These are phyloP conservation scores for Drosophila busckii DNA, from an alignment of 1,140 invertebrate species.

Conservation along the genomic window DNA sequence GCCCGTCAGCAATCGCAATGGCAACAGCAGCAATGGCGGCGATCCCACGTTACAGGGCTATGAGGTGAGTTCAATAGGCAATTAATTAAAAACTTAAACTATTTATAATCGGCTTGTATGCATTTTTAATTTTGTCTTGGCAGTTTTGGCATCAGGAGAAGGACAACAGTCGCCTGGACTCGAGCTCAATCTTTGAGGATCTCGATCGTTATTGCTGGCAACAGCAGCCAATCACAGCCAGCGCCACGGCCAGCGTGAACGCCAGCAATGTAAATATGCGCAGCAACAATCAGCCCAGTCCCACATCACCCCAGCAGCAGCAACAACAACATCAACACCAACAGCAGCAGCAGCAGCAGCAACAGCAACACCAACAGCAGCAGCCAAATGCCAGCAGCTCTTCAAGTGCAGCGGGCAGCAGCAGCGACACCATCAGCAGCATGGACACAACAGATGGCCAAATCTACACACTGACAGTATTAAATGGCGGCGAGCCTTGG, in stretches of 20 bases:
- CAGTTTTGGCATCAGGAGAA: constrained; percentile 87
- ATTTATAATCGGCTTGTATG: not conserved
- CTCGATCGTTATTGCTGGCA: constrained; percentile 90
- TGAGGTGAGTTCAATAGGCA: constrained; percentile 44
- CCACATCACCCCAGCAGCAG: constrained; percentile 54
- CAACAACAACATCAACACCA: constrained; percentile 32
- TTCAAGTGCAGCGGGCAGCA: constrained; percentile 56
- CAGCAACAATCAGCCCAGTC: constrained; percentile 45
- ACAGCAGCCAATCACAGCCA: constrained; percentile 81
- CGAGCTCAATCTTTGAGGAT: constrained; percentile 86
- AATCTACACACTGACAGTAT: constrained; percentile 84
- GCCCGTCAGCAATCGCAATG: constrained; percentile 60
- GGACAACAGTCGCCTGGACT: constrained; percentile 84
- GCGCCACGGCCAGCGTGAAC: constrained; percentile 65
- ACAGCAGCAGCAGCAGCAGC: constrained; percentile 62
- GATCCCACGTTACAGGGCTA: constrained; percentile 77
- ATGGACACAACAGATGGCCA: constrained; percentile 80
- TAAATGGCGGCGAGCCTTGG: constrained; percentile 81
- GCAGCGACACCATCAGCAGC: constrained; percentile 64
- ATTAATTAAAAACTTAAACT: not conserved
- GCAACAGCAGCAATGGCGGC: constrained; percentile 50
- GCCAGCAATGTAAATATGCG: constrained; percentile 77
- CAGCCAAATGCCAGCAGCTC: constrained; percentile 62
- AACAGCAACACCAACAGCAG: constrained; percentile 45
- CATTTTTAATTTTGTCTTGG: not conserved